Percentiles rank a stretch among this genome's conserved stretches.
phyloP scores from a whole-genome alignment of 2,888 invertebrate species.

The Acheta domesticus region DNA sequence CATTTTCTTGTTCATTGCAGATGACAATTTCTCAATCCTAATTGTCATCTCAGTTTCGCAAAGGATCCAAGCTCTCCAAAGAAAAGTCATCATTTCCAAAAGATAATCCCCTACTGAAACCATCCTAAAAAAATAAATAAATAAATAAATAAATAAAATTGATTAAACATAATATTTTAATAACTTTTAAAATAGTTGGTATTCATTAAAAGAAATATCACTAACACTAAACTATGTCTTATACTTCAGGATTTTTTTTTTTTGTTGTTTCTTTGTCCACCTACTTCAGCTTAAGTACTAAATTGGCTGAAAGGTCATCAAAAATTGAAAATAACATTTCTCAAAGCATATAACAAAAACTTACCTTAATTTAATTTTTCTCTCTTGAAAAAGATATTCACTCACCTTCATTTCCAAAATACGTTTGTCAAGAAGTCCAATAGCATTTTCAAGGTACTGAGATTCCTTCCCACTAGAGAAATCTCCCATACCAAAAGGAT shows the following conservation, averaged over 20 bases:
- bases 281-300: too few species aligned
- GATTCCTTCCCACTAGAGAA: slow-evolving; percentile 48
- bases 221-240: too few species aligned
- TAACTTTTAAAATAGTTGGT: too few species aligned
- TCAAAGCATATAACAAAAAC: neutral
- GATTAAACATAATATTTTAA: slow-evolving; percentile 22
- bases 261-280: too few species aligned
- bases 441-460: slow-evolving; percentile 67
- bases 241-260: too few species aligned
- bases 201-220: too few species aligned
- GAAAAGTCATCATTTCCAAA: slow-evolving; percentile 93
- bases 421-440: slow-evolving; percentile 75
- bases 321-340: too few species aligned
- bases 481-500: slow-evolving; percentile 84
- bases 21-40: neutral
- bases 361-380: slow-evolving; percentile 24
- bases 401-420: slow-evolving; percentile 82
- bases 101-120: slow-evolving; percentile 80
- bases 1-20: neutral
- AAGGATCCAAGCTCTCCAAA: slow-evolving; percentile 88
- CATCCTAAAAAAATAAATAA: slow-evolving; percentile 63
- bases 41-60: slow-evolving; percentile 60
- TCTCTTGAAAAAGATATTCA: too few species aligned
- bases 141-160: neutral
- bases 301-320: too few species aligned